Evolutionary conservation across 2,113 vertebrate genomes (phyloP).

Genomic region (Pardalotus punctatus): DNA sequence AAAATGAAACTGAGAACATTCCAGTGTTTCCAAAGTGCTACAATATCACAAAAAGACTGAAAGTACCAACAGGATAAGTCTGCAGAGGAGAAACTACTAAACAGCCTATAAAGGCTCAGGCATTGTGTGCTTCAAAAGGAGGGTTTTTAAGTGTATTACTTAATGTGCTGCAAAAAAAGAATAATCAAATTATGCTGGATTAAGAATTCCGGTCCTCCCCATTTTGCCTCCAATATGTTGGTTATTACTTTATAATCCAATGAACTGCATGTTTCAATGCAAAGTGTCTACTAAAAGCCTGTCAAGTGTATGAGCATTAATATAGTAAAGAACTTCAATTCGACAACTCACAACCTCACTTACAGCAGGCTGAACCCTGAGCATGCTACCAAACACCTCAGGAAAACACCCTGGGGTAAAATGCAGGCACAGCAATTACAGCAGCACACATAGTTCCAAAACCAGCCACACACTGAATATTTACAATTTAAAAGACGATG

Average conservation of each 20-base stretch:
- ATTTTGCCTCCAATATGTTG: not conserved
- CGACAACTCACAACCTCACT: not conserved
- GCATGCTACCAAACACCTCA: not conserved
- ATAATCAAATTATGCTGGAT: not conserved
- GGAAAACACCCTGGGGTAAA: not conserved
- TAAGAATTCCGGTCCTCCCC: not conserved
- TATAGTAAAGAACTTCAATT: not conserved
- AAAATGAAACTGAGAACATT: not conserved
- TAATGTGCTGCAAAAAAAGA: not conserved
- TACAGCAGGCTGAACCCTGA: not conserved
- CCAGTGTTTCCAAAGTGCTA: not conserved
- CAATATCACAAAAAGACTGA: not conserved
- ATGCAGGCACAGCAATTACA: not conserved
- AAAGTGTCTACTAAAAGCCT: not conserved
- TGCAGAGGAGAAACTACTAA: not conserved
- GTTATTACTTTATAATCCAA: not conserved
- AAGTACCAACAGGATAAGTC: not conserved
- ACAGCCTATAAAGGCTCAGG: not conserved
- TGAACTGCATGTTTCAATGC: not conserved
- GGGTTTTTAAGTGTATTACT: not conserved
- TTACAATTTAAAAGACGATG: not conserved
- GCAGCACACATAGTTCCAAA: not conserved
- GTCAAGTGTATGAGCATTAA: not conserved
- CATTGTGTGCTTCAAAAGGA: not conserved
- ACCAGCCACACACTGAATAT: not conserved